Evolutionary conservation across 2,888 invertebrate genomes (phyloP).

Genomic region (Zygogramma bicolorata): DNA sequence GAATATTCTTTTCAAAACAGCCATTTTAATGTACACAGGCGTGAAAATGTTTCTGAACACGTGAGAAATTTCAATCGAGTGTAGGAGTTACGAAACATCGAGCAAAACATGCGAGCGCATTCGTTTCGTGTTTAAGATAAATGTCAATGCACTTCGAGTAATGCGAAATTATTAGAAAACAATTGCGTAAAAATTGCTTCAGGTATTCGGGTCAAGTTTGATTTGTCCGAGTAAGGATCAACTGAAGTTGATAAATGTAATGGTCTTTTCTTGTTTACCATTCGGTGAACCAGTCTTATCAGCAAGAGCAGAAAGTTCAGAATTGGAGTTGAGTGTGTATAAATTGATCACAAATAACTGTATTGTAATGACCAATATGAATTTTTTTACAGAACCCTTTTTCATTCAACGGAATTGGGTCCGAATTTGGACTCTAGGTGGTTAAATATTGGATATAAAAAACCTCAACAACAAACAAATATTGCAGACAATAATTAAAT

Average conservation of each 20-base stretch:
- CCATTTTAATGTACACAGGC: background rate
- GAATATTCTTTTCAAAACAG: background rate
- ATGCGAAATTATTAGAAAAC: constrained; percentile 18
- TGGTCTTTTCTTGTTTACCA: background rate
- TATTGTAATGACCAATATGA: no score
- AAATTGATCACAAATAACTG: no score
- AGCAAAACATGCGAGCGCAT: background rate
- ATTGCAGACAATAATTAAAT: no score
- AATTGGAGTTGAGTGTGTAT: no score
- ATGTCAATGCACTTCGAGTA: constrained; percentile 16
- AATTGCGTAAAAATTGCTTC: constrained; percentile 13
- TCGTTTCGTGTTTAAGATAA: background rate
- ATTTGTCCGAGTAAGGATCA: background rate
- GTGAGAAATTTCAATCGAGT: background rate
- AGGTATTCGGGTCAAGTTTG: constrained; percentile 15
- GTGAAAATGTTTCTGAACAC: background rate
- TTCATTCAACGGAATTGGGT: no score
- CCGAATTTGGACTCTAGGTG: no score
- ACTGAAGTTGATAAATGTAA: background rate
- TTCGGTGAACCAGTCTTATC: no score
- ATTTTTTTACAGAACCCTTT: no score
- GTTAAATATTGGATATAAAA: no score
- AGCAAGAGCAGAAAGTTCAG: no score
- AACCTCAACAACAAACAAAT: no score
- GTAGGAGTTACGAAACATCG: background rate